Percentiles rank a stretch among this genome's conserved stretches.
Evolutionary conservation across 2,113 vertebrate genomes (phyloP).

Genomic region (Cynopterus brachyotis): DNA sequence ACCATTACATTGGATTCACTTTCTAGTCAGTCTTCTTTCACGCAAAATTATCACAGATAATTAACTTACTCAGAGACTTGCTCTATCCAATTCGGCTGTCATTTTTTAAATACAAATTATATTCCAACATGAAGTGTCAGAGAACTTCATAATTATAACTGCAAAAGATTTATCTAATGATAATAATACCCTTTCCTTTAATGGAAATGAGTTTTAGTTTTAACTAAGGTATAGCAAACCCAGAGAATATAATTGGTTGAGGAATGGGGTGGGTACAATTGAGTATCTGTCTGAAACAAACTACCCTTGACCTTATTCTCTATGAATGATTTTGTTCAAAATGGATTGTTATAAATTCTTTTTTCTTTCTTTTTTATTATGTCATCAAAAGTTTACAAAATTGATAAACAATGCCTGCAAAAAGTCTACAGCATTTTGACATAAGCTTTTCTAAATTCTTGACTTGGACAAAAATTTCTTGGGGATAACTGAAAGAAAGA

Average conservation of each 20-base stretch:
- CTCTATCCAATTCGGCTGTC: conserved; percentile 78
- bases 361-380: neutral
- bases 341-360: conserved; percentile 4
- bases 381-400: neutral
- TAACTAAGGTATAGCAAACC: conserved; percentile 62
- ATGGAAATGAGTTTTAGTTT: conserved; percentile 49
- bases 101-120: conserved; percentile 76
- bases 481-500: neutral
- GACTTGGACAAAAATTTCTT: neutral
- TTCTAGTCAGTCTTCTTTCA: conserved; percentile 81
- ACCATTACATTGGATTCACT: conserved; percentile 83
- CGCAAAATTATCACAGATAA: conserved; percentile 82
- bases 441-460: neutral
- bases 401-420: neutral
- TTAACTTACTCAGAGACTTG: conserved; percentile 79
- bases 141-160: conserved; percentile 71
- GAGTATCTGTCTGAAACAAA: conserved; percentile 39
- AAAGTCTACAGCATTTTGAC: neutral
- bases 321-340: conserved; percentile 31
- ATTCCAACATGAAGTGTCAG: conserved; percentile 68
- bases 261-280: neutral
- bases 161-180: conserved; percentile 69
- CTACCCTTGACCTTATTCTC: neutral
- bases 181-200: conserved; percentile 70
- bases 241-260: conserved; percentile 16